Evolutionary conservation across 1,140 invertebrate species (phyloP).

Genomic region (Cecropterus lyciades): DNA sequence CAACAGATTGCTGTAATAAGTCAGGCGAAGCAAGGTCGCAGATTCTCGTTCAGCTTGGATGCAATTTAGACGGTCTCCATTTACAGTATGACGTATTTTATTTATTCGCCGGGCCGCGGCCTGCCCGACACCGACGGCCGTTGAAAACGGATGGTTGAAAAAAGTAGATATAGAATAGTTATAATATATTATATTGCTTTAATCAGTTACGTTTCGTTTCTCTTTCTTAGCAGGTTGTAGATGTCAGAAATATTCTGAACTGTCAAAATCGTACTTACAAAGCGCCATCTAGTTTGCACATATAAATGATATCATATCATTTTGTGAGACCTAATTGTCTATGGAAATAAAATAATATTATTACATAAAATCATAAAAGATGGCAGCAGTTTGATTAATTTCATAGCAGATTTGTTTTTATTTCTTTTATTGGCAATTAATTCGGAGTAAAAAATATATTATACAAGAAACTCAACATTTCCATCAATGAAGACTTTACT

Average conservation of each 20-base stretch:
- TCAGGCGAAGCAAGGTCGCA: constrained; percentile 56
- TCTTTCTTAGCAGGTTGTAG: constrained; percentile 31
- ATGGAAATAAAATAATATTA: constrained; percentile 1
- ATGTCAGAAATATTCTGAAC: constrained; percentile 38
- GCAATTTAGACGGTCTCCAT: constrained; percentile 60
- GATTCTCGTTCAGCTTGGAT: constrained; percentile 55
- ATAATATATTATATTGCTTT: neutral
- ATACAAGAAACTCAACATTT: no score
- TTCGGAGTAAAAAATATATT: no score
- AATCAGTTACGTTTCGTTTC: constrained; percentile 30
- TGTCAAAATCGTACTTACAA: constrained; percentile 19
- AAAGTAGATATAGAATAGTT: constrained; percentile 1
- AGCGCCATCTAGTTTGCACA: constrained; percentile 29
- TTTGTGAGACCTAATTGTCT: constrained; percentile 43
- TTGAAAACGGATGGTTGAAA: constrained; percentile 24
- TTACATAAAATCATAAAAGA: neutral
- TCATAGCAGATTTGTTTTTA: no score
- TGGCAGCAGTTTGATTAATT: no score
- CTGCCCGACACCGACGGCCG: constrained; percentile 42
- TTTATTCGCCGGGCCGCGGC: constrained; percentile 50
- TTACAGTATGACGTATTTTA: constrained; percentile 65
- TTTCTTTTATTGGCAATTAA: no score
- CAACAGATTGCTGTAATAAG: constrained; percentile 62
- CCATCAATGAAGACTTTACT: no score
- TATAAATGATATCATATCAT: neutral